Conservation (phyloP, 2,888 invertebrate species). For the Pheosia tremula region DNA sequence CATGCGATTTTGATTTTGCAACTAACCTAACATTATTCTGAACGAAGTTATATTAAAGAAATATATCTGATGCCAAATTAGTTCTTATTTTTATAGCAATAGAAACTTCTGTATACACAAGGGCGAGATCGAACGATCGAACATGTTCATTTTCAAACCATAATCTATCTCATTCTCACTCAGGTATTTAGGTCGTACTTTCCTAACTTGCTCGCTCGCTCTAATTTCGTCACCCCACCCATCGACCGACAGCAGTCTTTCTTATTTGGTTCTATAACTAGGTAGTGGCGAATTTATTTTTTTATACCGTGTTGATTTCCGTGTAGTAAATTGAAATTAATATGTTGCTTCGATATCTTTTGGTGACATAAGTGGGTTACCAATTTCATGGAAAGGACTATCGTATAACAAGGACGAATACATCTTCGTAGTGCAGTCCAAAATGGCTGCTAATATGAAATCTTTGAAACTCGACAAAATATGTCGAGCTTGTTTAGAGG, state of each 20-base stretch:
- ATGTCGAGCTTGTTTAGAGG: slow-evolving; percentile 86
- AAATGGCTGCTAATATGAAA: slow-evolving; percentile 76
- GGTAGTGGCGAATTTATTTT: slow-evolving; percentile 37
- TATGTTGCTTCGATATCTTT: background rate
- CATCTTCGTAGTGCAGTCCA: slow-evolving; percentile 66
- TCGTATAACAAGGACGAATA: slow-evolving; percentile 70
- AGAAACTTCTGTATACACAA: background rate
- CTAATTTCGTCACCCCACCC: slow-evolving; percentile 58
- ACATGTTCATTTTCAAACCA: slow-evolving; percentile 33
- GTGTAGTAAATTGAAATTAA: background rate
- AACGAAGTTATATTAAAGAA: no score
- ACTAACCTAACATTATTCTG: no score
- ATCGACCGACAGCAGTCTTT: slow-evolving; percentile 54
- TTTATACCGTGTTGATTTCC: background rate
- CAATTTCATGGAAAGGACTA: slow-evolving; percentile 21
- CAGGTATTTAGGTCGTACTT: slow-evolving; percentile 9
- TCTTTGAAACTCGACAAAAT: slow-evolving; percentile 83
- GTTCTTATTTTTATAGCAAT: rapidly evolving
- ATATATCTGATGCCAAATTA: slow-evolving; percentile 5
- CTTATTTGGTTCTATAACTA: slow-evolving; percentile 58
- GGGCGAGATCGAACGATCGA: slow-evolving; percentile 56
- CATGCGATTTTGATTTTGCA: no score
- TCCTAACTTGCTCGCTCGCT: slow-evolving; percentile 43
- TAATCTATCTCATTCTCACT: slow-evolving; percentile 57
- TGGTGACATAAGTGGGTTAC: background rate